Conservation (phyloP, 2,113 vertebrate genomes). For the Apus apus region DNA sequence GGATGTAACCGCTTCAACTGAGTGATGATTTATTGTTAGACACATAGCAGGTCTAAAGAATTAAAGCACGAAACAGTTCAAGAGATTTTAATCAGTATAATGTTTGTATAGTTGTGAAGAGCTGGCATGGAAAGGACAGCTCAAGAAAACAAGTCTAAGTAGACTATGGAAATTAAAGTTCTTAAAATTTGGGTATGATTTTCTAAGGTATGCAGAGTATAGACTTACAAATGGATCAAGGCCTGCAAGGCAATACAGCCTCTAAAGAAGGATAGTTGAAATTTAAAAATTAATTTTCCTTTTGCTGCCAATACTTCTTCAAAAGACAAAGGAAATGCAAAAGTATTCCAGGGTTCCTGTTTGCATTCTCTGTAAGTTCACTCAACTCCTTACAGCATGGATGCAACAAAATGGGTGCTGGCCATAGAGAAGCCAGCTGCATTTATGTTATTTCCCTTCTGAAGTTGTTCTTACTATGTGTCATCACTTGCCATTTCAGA, state of each 20-base stretch:
- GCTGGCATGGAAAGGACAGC: not conserved
- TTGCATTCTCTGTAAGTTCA: not conserved
- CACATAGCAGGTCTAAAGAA: not conserved
- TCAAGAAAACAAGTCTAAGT: not conserved
- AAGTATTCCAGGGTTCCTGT: not conserved
- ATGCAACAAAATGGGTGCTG: not conserved
- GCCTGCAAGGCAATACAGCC: not conserved
- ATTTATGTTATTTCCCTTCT: not conserved
- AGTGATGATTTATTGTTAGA: not conserved
- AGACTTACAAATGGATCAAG: not conserved
- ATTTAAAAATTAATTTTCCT: not conserved
- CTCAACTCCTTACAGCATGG: rapidly evolving
- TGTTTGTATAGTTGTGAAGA: not conserved
- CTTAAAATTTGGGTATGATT: not conserved
- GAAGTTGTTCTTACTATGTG: not conserved
- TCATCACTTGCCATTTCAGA: not conserved
- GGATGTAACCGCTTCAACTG: not conserved
- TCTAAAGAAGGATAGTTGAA: not conserved
- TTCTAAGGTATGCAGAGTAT: not conserved
- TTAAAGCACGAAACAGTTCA: not conserved
- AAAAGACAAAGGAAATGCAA: not conserved
- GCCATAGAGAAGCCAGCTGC: not conserved
- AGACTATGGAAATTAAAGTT: not conserved
- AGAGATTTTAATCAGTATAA: not conserved
- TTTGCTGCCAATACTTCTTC: not conserved